These are phyloP conservation scores for Prosapia bicincta DNA, from an alignment of 2,888 invertebrate species.

Conservation along the genomic window DNA sequence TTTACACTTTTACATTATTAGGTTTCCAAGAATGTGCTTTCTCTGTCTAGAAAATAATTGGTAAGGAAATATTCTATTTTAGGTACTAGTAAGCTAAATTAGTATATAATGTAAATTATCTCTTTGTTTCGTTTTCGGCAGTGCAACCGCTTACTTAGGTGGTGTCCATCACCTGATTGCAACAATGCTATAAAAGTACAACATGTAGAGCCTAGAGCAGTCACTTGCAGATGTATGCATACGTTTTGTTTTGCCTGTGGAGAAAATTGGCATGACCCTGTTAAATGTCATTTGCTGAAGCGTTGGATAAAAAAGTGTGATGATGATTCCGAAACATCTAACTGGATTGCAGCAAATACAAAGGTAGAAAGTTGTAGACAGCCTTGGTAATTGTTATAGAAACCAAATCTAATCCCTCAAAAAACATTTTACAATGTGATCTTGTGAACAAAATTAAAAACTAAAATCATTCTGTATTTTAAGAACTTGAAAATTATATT, in stretches of 20 bases:
- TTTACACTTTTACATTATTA: no score
- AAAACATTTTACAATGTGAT: no score
- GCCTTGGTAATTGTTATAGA: slow-evolving; percentile 8
- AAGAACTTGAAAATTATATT: no score
- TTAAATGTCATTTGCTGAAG: slow-evolving; percentile 85
- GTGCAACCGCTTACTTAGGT: slow-evolving; percentile 93
- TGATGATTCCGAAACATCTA: slow-evolving; percentile 98
- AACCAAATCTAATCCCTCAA: no score
- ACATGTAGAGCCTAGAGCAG: slow-evolving; percentile 86
- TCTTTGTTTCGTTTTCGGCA: slow-evolving; percentile 48
- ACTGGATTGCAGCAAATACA: slow-evolving; percentile 99
- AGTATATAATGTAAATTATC: no score
- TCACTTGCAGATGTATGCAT: slow-evolving; percentile 89
- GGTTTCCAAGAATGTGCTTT: no score
- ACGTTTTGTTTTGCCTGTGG: slow-evolving; percentile 96
- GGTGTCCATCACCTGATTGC: slow-evolving; percentile 99
- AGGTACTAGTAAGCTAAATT: no score
- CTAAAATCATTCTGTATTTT: no score
- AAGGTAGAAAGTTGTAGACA: slow-evolving; percentile 61
- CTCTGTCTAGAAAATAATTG: no score
- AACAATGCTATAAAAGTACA: slow-evolving; percentile 91
- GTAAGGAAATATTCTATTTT: no score
- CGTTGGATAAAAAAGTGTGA: slow-evolving; percentile 99
- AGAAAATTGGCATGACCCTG: slow-evolving; percentile 98
- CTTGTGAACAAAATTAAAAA: no score